These are phyloP conservation scores for Lutjanus argentimaculatus DNA, from an alignment of 2,797 vertebrate genomes.

Conservation along the genomic window DNA sequence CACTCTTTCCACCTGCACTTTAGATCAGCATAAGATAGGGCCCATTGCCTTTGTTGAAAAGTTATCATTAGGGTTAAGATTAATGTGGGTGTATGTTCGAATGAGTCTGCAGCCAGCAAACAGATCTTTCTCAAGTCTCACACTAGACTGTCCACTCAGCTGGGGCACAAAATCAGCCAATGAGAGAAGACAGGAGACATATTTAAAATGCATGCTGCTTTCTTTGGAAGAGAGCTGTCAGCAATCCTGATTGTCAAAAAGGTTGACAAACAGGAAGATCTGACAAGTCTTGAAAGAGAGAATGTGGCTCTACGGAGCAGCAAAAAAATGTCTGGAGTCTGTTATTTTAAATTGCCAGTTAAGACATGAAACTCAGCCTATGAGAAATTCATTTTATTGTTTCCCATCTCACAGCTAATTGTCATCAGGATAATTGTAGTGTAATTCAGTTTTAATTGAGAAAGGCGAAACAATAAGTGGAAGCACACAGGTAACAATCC, in stretches of 20 bases:
- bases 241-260: slow-evolving; percentile 39
- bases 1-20: too few relatives aligned
- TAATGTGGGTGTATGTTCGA: neutral
- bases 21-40: too few relatives aligned
- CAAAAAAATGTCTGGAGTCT: neutral
- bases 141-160: neutral
- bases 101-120: neutral
- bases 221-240: slow-evolving; percentile 39
- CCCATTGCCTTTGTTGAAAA: too few relatives aligned
- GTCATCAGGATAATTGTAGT: slow-evolving; percentile 68
- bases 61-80: neutral
- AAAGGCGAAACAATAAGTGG: slow-evolving; percentile 68
- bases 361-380: slow-evolving; percentile 40
- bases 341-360: slow-evolving; percentile 35
- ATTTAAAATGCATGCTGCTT: slow-evolving; percentile 32
- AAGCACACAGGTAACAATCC: slow-evolving; percentile 41
- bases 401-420: slow-evolving; percentile 57
- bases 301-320: neutral
- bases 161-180: neutral
- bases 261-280: slow-evolving; percentile 33
- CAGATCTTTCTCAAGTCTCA: slow-evolving; percentile 2
- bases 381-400: slow-evolving; percentile 41
- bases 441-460: slow-evolving; percentile 72
- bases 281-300: slow-evolving; percentile 14
- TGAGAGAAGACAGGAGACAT: slow-evolving; percentile 11